Percentiles rank a stretch among this genome's conserved stretches.
Evolutionary conservation across 1,140 invertebrate species (phyloP).

Genomic region (Bombyx mandarina): DNA sequence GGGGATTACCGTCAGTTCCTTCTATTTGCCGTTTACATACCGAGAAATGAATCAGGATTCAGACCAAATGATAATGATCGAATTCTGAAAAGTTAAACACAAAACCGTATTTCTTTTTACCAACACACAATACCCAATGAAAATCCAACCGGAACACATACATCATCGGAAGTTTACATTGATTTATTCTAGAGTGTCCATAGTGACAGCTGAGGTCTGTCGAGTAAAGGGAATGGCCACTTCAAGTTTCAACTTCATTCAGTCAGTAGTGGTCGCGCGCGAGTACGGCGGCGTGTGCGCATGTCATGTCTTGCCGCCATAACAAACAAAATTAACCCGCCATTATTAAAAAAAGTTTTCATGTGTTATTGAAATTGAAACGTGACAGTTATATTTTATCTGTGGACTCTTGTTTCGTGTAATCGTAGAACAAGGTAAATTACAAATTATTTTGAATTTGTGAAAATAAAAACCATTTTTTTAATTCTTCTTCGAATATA

Average conservation of each 20-base stretch:
- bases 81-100: not conserved
- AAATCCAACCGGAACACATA: slow-evolving; percentile 40
- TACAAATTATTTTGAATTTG: not conserved
- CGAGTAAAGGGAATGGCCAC: slow-evolving; percentile 45
- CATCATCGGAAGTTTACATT: slow-evolving; percentile 52
- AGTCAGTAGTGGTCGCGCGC: slow-evolving; percentile 38
- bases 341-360: slow-evolving; percentile 16
- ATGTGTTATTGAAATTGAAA: slow-evolving; percentile 19
- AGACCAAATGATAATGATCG: no score
- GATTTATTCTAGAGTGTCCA: slow-evolving; percentile 28
- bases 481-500: no score
- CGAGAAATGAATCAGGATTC: no score
- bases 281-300: slow-evolving; percentile 31
- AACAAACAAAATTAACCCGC: slow-evolving; percentile 7
- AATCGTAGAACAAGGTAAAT: slow-evolving; percentile 12
- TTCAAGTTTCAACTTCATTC: not conserved
- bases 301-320: slow-evolving; percentile 19
- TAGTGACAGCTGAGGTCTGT: slow-evolving; percentile 33
- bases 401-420: slow-evolving; percentile 5
- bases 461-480: no score
- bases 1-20: no score
- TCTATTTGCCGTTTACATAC: no score
- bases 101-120: slow-evolving; percentile 6
- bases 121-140: slow-evolving; percentile 17
- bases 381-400: slow-evolving; percentile 21